Conservation (phyloP, 2,888 invertebrate genomes). For the Callinectes sapidus region DNA sequence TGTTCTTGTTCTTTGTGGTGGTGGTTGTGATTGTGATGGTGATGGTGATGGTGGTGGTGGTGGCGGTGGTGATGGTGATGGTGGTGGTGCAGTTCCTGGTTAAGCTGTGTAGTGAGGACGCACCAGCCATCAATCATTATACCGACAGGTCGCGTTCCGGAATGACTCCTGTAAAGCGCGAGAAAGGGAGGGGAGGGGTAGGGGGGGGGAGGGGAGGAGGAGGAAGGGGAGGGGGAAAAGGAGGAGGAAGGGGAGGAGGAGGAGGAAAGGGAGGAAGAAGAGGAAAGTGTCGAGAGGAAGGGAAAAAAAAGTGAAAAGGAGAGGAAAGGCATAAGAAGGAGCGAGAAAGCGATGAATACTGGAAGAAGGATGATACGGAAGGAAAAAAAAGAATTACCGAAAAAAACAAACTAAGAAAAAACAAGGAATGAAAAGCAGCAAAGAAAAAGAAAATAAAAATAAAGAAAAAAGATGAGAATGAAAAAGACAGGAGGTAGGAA, state of each 20-base stretch:
- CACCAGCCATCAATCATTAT: slow-evolving; percentile 42
- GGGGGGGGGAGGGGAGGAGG: not conserved
- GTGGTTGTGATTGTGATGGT: not conserved
- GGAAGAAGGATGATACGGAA: not conserved
- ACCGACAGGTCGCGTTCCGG: slow-evolving; percentile 35
- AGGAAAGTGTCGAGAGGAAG: not conserved
- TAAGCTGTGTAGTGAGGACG: slow-evolving; percentile 26
- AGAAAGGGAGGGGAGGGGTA: not conserved
- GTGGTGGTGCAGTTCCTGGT: not conserved
- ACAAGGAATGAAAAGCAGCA: slow-evolving; percentile 26
- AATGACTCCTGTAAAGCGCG: slow-evolving; percentile 45
- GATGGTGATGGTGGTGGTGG: not conserved
- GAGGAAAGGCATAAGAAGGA: too few species aligned
- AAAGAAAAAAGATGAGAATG: not conserved
- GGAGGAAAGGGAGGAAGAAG: not conserved
- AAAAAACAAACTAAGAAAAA: not conserved
- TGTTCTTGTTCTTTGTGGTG: not conserved
- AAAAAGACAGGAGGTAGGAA: not conserved
- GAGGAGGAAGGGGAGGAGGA: not conserved
- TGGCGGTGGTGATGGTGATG: not conserved
- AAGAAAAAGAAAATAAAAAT: not conserved
- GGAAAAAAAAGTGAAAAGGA: not conserved
- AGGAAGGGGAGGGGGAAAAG: not conserved
- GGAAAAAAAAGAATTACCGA: not conserved
- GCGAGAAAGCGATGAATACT: not conserved